These are phyloP conservation scores for Heliconius sara DNA, from an alignment of 2,888 invertebrate genomes.

Conservation along the genomic window DNA sequence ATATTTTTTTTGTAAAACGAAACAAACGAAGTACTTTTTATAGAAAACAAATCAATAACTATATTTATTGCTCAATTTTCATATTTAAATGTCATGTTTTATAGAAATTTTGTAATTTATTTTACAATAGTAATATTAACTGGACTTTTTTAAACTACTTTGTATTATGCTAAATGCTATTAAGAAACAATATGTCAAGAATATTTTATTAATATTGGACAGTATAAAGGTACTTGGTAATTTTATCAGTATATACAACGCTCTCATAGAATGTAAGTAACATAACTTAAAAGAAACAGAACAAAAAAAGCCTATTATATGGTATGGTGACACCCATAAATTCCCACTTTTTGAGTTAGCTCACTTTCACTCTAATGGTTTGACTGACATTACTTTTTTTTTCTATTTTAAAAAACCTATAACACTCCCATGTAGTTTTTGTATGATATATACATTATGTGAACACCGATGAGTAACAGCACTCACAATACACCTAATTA, in stretches of 20 bases:
- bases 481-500: not conserved
- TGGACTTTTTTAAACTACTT: not conserved
- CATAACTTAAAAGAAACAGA: not conserved
- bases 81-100: slow-evolving; percentile 22
- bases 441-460: not conserved
- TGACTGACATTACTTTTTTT: not conserved
- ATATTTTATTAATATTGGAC: slow-evolving; percentile 10
- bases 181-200: not conserved
- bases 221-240: not conserved
- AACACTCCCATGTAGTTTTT: not conserved
- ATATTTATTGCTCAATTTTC: slow-evolving; percentile 44
- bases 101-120: slow-evolving; percentile 12
- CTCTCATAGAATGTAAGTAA: not conserved
- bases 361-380: not conserved
- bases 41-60: slow-evolving; percentile 16
- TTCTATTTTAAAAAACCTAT: not conserved
- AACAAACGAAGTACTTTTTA: slow-evolving; percentile 7
- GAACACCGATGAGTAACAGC: not conserved
- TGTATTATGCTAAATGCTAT: slow-evolving; percentile 1
- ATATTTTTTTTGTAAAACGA: slow-evolving; percentile 11
- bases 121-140: not conserved
- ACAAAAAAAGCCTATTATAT: too few relatives aligned
- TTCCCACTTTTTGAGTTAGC: not conserved
- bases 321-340: not conserved
- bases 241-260: not conserved